Conservation (phyloP, 2,113 vertebrate species). For the Hepsetus odoe region DNA sequence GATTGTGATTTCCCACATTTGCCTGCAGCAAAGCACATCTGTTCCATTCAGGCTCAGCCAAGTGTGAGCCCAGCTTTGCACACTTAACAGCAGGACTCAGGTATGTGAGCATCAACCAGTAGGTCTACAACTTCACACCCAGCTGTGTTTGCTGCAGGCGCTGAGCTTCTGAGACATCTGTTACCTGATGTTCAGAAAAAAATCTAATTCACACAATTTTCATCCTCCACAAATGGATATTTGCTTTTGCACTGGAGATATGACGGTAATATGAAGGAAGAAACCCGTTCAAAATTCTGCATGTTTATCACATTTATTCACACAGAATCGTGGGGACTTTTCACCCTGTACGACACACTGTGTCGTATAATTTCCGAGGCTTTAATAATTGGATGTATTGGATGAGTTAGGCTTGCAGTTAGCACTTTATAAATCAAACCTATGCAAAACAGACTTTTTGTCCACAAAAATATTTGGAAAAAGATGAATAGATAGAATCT, state of each 20-base stretch:
- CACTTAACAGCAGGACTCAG: constrained; percentile 6
- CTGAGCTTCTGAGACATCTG: not conserved
- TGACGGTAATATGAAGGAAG: not conserved
- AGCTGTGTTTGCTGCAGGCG: not conserved
- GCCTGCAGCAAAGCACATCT: not conserved
- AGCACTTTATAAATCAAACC: no score
- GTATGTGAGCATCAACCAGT: constrained; percentile 13
- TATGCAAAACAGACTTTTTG: no score
- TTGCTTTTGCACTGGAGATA: not conserved
- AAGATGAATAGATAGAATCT: no score
- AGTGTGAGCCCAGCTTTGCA: not conserved
- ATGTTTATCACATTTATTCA: no score
- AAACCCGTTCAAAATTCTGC: no score
- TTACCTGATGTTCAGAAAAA: not conserved
- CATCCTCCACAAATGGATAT: not conserved
- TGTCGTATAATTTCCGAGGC: no score
- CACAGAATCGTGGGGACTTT: no score
- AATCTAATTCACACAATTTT: not conserved
- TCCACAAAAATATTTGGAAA: no score
- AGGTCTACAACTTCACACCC: not conserved
- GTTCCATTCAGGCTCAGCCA: constrained; percentile 7
- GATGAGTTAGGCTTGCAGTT: no score
- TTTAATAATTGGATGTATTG: no score
- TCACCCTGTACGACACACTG: no score
- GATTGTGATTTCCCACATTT: not conserved